Conservation (phyloP, 2,113 vertebrate genomes). For the Centrocercus urophasianus region DNA sequence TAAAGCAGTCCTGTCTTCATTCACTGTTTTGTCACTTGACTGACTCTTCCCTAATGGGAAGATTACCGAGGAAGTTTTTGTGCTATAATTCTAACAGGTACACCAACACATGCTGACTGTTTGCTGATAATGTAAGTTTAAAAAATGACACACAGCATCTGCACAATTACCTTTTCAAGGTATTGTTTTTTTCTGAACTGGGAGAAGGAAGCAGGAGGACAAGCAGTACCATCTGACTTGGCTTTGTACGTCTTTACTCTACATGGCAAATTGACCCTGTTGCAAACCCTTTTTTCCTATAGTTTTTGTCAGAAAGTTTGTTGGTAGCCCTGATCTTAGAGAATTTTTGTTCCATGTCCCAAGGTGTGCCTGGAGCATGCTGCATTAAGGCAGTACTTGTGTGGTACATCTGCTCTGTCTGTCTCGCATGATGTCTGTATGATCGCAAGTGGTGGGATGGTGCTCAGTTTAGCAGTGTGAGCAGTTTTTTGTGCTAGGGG, state of each 20-base stretch:
- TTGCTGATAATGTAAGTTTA: neutral
- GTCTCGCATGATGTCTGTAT: neutral
- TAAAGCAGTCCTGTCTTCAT: conserved; percentile 61
- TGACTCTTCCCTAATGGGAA: conserved; percentile 65
- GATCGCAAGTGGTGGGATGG: neutral
- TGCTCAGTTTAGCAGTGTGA: neutral
- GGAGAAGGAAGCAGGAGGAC: neutral
- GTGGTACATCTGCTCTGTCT: neutral
- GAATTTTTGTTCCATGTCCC: neutral
- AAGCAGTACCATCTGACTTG: neutral
- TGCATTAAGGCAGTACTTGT: conserved; percentile 7
- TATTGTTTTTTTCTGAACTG: neutral
- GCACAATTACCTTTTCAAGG: conserved; percentile 2
- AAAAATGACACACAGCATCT: neutral
- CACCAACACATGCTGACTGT: conserved; percentile 6
- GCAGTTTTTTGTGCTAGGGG: neutral
- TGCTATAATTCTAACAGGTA: conserved; percentile 31
- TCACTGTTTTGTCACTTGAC: conserved; percentile 53
- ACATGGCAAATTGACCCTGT: neutral
- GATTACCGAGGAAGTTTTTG: conserved; percentile 37
- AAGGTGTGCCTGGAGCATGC: neutral
- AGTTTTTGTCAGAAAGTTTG: conserved; percentile 24
- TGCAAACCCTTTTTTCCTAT: neutral
- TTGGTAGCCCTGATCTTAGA: neutral
- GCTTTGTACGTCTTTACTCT: neutral